A percentile compares a stretch with the other conserved stretches of the same genome.
Evolutionary conservation across 1,140 invertebrate genomes (phyloP).

Genomic region (Phenacoccus solenopsis): DNA sequence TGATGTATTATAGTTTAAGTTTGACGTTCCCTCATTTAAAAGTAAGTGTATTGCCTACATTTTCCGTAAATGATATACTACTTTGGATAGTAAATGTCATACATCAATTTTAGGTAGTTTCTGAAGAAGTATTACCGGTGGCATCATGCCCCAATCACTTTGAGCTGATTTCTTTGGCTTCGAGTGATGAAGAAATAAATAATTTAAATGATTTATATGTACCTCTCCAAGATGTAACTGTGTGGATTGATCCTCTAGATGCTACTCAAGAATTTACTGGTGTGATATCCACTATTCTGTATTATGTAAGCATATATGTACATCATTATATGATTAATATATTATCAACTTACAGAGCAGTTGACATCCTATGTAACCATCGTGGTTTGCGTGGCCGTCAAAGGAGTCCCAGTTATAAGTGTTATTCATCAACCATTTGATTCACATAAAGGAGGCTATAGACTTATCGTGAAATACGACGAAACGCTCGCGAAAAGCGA

Average conservation of each 20-base stretch:
- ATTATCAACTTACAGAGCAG: slow-evolving; percentile 56
- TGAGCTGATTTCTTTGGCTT: slow-evolving; percentile 24
- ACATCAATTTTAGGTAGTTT: slow-evolving; percentile 24
- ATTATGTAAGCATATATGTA: not conserved
- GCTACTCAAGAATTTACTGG: slow-evolving; percentile 97
- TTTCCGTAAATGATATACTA: not conserved
- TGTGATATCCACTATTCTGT: slow-evolving; percentile 35
- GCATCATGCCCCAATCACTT: slow-evolving; percentile 25
- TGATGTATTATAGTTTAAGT: slow-evolving; percentile 66
- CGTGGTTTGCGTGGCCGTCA: slow-evolving; percentile 93
- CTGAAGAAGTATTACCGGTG: slow-evolving; percentile 30
- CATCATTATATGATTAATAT: too few relatives aligned
- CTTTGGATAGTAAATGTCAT: too few relatives aligned
- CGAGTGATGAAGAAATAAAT: slow-evolving; percentile 29
- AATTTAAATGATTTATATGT: slow-evolving; percentile 40
- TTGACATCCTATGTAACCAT: slow-evolving; percentile 85
- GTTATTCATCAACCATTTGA: slow-evolving; percentile 88
- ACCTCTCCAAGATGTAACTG: slow-evolving; percentile 49
- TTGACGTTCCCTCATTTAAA: slow-evolving; percentile 59
- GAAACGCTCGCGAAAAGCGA: too few relatives aligned
- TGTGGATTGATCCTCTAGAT: slow-evolving; percentile 95
- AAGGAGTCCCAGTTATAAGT: slow-evolving; percentile 81
- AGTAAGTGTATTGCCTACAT: slow-evolving; percentile 34
- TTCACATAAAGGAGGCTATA: too few relatives aligned
- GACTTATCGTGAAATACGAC: too few relatives aligned